These are phyloP conservation scores for Lepus oiostolus DNA, from an alignment of 2,797 vertebrate species.

Conservation along the genomic window DNA sequence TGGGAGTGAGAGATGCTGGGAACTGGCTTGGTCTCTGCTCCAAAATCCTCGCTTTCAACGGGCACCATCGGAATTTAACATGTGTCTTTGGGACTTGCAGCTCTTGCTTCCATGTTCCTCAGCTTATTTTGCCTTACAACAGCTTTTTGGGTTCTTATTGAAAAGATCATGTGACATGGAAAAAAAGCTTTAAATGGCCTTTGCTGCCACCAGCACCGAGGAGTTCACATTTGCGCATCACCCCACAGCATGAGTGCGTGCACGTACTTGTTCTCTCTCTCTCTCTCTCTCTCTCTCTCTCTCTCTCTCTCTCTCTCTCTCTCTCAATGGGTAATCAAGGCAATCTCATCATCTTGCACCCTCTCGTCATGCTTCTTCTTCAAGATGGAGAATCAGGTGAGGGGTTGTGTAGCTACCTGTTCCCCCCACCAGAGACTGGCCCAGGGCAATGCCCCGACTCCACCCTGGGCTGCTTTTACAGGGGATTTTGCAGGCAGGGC, in stretches of 20 bases:
- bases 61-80: neutral
- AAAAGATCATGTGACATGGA: neutral
- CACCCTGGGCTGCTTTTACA: neutral
- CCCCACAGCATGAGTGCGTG: neutral
- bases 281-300: neutral
- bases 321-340: neutral
- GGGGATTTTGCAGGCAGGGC: neutral
- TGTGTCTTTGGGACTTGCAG: neutral
- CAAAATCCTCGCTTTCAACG: neutral
- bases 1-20: neutral
- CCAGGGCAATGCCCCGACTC: no score
- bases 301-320: conserved; percentile 34
- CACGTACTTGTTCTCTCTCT: neutral
- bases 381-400: neutral
- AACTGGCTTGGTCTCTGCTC: neutral
- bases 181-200: neutral
- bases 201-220: neutral
- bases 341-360: neutral
- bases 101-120: neutral
- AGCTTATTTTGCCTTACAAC: neutral
- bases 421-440: neutral
- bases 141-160: conserved; percentile 24
- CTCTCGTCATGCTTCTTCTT: neutral
- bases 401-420: neutral
- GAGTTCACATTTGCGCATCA: neutral